Evolutionary conservation across 2,888 invertebrate species (phyloP).

Genomic region (Melieria crassipennis): DNA sequence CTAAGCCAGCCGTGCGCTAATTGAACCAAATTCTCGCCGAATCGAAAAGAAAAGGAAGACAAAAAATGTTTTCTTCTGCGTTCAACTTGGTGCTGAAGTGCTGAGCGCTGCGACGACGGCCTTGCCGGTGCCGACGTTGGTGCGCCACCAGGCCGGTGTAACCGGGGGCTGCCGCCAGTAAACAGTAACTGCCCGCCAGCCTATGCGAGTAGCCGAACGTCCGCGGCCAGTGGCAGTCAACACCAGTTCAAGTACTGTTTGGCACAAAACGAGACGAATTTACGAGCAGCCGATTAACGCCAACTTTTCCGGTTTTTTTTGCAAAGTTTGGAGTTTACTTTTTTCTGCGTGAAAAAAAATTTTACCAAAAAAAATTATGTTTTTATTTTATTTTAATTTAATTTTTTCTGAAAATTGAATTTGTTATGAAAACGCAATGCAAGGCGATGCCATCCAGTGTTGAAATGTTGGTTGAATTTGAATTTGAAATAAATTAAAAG

Average conservation of each 20-base stretch:
- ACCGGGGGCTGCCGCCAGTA: too few relatives aligned
- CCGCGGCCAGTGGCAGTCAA: too few relatives aligned
- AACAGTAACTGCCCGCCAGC: too few relatives aligned
- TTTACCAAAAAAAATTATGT: background rate
- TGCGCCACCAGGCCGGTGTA: background rate
- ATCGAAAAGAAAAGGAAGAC: background rate
- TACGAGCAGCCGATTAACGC: background rate
- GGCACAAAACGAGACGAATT: background rate
- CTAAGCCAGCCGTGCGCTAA: background rate
- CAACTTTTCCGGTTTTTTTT: slow-evolving; percentile 9
- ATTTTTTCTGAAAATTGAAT: too few relatives aligned
- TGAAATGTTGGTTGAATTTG: background rate
- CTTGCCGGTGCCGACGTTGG: background rate
- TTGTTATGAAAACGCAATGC: too few relatives aligned
- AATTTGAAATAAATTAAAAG: background rate
- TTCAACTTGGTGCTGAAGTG: background rate
- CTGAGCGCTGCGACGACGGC: background rate
- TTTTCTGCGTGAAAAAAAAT: background rate
- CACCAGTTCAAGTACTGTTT: background rate
- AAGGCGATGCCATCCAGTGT: background rate
- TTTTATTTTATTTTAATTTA: background rate
- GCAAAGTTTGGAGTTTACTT: background rate
- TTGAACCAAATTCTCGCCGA: slow-evolving; percentile 11
- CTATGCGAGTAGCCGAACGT: too few relatives aligned
- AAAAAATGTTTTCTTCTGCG: background rate